phyloP scores from a whole-genome alignment of 1,140 invertebrate genomes.

The Diprion similis region DNA sequence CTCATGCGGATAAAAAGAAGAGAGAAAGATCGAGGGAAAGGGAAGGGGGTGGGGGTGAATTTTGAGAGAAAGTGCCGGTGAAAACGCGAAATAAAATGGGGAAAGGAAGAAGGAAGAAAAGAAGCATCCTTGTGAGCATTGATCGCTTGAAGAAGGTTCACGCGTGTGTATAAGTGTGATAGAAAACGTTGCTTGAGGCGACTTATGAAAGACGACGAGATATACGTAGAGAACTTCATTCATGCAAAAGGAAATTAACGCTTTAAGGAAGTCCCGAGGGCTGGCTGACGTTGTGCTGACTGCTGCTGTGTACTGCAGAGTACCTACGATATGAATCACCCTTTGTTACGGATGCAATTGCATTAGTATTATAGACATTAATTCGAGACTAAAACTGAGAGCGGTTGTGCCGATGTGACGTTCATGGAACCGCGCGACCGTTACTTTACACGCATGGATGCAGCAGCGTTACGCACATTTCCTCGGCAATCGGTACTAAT shows the following conservation, averaged over 20 bases:
- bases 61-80: no score
- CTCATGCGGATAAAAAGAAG: neutral
- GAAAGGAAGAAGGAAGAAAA: no score
- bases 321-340: neutral
- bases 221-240: no score
- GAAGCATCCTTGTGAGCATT: no score
- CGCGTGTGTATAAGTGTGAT: no score
- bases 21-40: neutral
- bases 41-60: neutral
- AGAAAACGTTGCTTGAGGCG: no score
- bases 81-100: no score
- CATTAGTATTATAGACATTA: neutral
- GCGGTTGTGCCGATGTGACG: neutral
- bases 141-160: no score
- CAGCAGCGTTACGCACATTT: neutral
- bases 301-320: no score
- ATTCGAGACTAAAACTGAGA: neutral
- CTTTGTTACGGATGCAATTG: neutral
- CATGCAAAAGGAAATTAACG: neutral
- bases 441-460: neutral
- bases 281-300: neutral
- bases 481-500: neutral
- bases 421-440: neutral
- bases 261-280: neutral
- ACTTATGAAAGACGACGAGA: no score